phyloP scores from a whole-genome alignment of 1,140 invertebrate species.

The Polyergus mexicanus region DNA sequence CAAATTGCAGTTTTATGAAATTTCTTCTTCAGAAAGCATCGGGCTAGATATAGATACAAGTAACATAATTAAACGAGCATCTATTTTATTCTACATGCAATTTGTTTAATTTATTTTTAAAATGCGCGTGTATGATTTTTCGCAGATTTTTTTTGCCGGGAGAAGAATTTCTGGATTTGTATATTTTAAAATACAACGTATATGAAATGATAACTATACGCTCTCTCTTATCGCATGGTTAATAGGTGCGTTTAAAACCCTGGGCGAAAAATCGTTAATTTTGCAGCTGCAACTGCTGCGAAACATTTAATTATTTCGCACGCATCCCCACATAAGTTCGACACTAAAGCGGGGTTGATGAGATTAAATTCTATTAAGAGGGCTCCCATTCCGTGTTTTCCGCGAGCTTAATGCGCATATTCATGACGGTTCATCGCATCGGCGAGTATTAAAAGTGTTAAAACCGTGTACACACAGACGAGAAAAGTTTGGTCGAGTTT shows the following conservation, averaged over 20 bases:
- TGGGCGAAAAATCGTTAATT: slow-evolving; percentile 50
- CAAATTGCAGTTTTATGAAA: slow-evolving; percentile 62
- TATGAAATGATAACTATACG: not conserved
- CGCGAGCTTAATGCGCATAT: slow-evolving; percentile 51
- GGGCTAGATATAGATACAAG: not conserved
- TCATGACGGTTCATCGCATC: slow-evolving; percentile 47
- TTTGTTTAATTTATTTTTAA: not conserved
- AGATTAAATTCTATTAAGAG: slow-evolving; percentile 60
- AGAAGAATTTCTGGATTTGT: not conserved
- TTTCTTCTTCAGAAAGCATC: slow-evolving; percentile 1
- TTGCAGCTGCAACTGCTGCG: slow-evolving; percentile 35
- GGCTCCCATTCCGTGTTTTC: slow-evolving; percentile 52
- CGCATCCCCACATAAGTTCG: slow-evolving; percentile 52
- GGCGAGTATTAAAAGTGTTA: slow-evolving; percentile 33
- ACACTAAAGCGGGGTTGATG: slow-evolving; percentile 59
- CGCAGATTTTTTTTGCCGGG: not conserved
- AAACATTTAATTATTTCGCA: slow-evolving; percentile 55
- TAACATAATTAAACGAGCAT: not conserved
- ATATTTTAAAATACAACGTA: not conserved
- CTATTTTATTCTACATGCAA: not conserved
- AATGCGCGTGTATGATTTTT: not conserved
- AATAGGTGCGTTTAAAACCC: slow-evolving; percentile 20
- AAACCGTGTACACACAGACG: slow-evolving; percentile 13
- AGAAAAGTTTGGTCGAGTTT: not conserved
- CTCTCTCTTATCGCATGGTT: slow-evolving; percentile 4